Evolutionary conservation across 2,797 vertebrate species (phyloP).

Genomic region (Rhabdomys pumilio): DNA sequence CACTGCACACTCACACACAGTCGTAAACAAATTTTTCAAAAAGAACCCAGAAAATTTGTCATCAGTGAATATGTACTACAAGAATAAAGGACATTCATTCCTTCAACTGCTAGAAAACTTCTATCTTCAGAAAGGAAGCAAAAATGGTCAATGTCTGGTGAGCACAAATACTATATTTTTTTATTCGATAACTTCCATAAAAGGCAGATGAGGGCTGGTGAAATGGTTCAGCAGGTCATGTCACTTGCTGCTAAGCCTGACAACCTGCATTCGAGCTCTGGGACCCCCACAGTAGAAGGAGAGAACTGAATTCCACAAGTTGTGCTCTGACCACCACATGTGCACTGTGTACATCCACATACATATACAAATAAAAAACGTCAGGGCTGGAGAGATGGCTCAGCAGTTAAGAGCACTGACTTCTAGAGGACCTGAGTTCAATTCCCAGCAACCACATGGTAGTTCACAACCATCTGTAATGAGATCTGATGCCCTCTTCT

Average conservation of each 20-base stretch:
- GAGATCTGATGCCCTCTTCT: neutral
- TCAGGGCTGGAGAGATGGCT: neutral
- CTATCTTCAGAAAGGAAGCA: conserved; percentile 32
- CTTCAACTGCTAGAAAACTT: conserved; percentile 22
- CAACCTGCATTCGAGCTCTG: no score
- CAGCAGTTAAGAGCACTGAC: neutral
- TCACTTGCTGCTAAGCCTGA: neutral
- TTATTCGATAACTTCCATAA: conserved; percentile 25
- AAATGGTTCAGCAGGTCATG: neutral
- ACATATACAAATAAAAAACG: neutral
- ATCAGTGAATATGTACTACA: neutral
- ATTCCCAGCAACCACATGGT: neutral
- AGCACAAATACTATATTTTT: conserved; percentile 1
- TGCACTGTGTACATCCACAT: neutral
- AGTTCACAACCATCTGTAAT: neutral
- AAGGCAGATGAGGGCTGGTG: neutral
- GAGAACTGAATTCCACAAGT: neutral
- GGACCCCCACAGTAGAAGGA: neutral
- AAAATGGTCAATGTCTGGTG: neutral
- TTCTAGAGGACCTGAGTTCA: neutral
- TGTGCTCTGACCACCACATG: neutral
- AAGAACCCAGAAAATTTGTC: neutral
- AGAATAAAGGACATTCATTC: conserved; percentile 32
- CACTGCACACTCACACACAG: neutral
- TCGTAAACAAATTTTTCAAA: conserved; percentile 25